Evolutionary conservation across 2,113 vertebrate genomes (phyloP).

Genomic region (Centropus bengalensis): DNA sequence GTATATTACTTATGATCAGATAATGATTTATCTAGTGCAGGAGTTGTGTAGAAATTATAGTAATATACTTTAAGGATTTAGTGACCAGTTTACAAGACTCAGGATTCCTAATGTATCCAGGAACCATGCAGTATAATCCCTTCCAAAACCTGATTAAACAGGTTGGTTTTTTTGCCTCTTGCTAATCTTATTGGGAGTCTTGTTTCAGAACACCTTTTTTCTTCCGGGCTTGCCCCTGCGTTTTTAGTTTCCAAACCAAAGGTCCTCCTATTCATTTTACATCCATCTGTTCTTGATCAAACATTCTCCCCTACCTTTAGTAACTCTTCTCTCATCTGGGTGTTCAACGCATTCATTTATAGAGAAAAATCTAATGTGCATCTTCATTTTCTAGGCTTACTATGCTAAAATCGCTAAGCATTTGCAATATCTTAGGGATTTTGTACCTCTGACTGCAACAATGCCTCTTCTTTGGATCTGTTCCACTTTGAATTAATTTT

Average conservation of each 20-base stretch:
- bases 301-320: not conserved
- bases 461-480: not conserved
- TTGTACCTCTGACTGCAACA: not conserved
- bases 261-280: not conserved
- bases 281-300: not conserved
- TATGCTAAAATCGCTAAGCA: not conserved
- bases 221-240: not conserved
- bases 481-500: not conserved
- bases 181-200: not conserved
- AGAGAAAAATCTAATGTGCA: not conserved
- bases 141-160: conserved; percentile 32
- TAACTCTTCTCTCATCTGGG: not conserved
- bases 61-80: not conserved
- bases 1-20: not conserved
- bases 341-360: not conserved
- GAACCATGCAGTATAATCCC: not conserved
- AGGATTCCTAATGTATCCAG: not conserved
- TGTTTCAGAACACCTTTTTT: conserved; percentile 25
- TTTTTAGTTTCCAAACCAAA: not conserved
- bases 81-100: not conserved
- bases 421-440: not conserved
- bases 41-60: not conserved
- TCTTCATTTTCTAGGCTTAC: not conserved
- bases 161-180: not conserved
- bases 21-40: not conserved